Evolutionary conservation across 2,797 vertebrate species (phyloP), one percentile per base, ranked within the genome.

Genomic region (Microctenopoma steveboyesi): DNA sequence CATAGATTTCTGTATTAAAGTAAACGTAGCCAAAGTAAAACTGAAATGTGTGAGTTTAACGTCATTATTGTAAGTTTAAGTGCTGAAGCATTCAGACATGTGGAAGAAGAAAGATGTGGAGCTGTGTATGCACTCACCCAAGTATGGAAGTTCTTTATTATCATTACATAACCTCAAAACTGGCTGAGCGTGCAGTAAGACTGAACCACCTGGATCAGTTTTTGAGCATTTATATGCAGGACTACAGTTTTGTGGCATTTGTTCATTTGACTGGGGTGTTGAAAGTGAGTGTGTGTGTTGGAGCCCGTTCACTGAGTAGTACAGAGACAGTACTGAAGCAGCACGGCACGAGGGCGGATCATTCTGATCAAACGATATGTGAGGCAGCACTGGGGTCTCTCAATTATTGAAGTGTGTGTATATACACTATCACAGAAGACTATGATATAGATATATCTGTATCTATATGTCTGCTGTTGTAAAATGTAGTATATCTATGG

Each of bases 331-430:
- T 42, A 63, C 15, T 28, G 55, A 78, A 12, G 83, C 70, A 54
- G 51, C 33, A 51, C 22, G 18, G 61, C 79, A 61, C 79, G 56
- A 64, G 48, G 49, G 58, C 65, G 52, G 57, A 58, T 69, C 28
- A 69, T 60, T 68, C 59, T 54, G 69, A 72, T 83, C 78, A 80
- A 80, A 83, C 67, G 35, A 59, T 74, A 63, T 57, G 40, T 52
- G 51, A 58, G 83, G 75, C 78, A 69, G 70, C 56, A 8, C 50
- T 13, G 22, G 22, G 22, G 22, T 22, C 22, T 22, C 22, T 22
- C 1, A 22, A 22, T 22, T 22, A 22, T 22, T 22, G 22, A 22
- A 22, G 22, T 22, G 22, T 22, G 22, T 22, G 22, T 22, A 22
- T 22, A 22, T 22, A 22, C 22, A 2, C 22, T 22, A 22, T 22